These are phyloP conservation scores for Tauraco erythrolophus DNA, from an alignment of 2,113 vertebrate genomes.

Conservation along the genomic window DNA sequence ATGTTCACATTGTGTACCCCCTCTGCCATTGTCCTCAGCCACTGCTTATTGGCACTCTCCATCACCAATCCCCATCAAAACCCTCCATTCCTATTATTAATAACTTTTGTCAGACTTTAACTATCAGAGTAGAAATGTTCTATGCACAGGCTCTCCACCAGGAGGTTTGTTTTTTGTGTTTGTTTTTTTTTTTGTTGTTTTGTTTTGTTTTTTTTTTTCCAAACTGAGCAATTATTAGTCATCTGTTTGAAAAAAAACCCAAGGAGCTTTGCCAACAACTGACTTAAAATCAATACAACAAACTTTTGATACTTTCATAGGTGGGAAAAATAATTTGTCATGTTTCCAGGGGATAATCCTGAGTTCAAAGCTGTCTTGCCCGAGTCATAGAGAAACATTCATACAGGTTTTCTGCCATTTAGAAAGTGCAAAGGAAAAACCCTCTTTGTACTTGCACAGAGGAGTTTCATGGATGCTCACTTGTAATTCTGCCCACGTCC, in stretches of 20 bases:
- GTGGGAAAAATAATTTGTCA: background rate
- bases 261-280: background rate
- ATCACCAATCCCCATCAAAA: background rate
- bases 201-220: background rate
- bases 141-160: background rate
- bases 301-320: background rate
- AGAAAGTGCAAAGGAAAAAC: background rate
- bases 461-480: background rate
- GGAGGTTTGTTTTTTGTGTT: background rate
- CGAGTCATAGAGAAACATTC: background rate
- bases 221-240: background rate
- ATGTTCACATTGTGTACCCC: background rate
- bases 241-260: background rate
- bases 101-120: background rate
- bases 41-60: background rate
- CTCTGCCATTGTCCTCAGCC: background rate
- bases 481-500: slow-evolving; percentile 52
- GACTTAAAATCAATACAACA: background rate
- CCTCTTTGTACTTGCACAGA: background rate
- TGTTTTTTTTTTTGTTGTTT: background rate
- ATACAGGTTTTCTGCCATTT: background rate
- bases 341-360: background rate
- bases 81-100: background rate
- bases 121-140: background rate
- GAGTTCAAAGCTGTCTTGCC: background rate